phyloP scores from a whole-genome alignment of 2,888 invertebrate species.

The Scotopteryx bipunctaria region DNA sequence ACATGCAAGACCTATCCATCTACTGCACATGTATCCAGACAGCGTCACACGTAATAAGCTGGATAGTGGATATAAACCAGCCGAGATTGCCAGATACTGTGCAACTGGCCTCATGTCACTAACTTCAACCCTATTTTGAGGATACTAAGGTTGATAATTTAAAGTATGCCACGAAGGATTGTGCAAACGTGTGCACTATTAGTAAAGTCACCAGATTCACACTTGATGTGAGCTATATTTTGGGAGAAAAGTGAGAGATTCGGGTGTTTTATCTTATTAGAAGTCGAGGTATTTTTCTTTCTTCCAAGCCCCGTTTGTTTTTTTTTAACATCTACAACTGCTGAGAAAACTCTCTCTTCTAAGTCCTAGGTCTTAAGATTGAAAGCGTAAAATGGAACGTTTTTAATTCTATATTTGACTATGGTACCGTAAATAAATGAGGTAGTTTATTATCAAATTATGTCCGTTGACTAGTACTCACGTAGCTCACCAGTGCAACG shows the following conservation, averaged over 20 bases:
- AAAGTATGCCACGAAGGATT: constrained; percentile 38
- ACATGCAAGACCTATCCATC: constrained; percentile 13
- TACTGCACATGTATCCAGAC: constrained; percentile 22
- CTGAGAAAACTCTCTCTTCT: too few relatives aligned
- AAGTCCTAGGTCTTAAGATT: too few relatives aligned
- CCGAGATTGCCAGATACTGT: constrained; percentile 36
- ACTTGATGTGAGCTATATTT: constrained; percentile 26
- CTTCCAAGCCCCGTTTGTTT: neutral
- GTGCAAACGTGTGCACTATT: constrained; percentile 43
- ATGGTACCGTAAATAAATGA: constrained; percentile 1
- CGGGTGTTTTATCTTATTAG: neutral
- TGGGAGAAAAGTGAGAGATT: constrained; percentile 3
- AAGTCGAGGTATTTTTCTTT: neutral
- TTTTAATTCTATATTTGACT: neutral
- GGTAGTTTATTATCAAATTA: constrained; percentile 1
- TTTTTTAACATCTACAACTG: neutral
- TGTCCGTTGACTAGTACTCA: neutral
- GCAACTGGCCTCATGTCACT: constrained; percentile 14
- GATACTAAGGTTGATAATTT: constrained; percentile 6
- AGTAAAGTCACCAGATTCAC: constrained; percentile 30
- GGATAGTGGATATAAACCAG: constrained; percentile 43
- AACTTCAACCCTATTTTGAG: constrained; percentile 12
- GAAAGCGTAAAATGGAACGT: constrained; percentile 6
- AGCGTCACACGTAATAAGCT: constrained; percentile 41
- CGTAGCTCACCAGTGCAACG: constrained; percentile 20